Conservation (phyloP, 2,888 invertebrate species). For the Hypolimnas misippus region DNA sequence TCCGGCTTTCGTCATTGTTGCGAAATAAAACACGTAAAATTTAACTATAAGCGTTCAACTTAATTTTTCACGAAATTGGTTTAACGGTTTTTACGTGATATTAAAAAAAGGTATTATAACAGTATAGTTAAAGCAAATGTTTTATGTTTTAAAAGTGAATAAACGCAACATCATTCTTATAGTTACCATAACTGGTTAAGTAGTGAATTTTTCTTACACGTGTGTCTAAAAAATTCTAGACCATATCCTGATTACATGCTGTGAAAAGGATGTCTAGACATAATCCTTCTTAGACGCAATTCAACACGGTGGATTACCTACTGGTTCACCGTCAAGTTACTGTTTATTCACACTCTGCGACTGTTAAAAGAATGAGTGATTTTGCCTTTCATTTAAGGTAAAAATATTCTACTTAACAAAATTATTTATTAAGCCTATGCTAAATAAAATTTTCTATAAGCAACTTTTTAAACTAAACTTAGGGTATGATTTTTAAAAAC, state of each 20-base stretch:
- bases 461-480: no score
- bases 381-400: background rate
- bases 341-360: background rate
- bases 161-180: background rate
- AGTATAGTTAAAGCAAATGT: background rate
- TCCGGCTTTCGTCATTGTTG: no score
- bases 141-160: background rate
- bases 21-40: background rate
- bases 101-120: background rate
- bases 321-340: background rate
- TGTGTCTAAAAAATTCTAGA: background rate
- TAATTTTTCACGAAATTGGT: background rate
- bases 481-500: no score
- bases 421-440: no score
- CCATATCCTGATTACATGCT: background rate
- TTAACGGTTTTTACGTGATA: background rate
- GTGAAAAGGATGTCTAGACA: conserved; percentile 8
- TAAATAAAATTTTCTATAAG: no score
- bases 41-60: background rate
- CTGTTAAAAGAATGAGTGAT: background rate
- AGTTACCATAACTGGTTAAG: background rate
- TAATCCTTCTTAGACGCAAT: conserved; percentile 19
- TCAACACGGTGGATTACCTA: conserved; percentile 14
- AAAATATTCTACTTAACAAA: no score
- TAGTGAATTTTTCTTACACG: background rate